These are phyloP conservation scores for Chrysomela aeneicollis DNA, from an alignment of 2,888 invertebrate species.

Conservation along the genomic window DNA sequence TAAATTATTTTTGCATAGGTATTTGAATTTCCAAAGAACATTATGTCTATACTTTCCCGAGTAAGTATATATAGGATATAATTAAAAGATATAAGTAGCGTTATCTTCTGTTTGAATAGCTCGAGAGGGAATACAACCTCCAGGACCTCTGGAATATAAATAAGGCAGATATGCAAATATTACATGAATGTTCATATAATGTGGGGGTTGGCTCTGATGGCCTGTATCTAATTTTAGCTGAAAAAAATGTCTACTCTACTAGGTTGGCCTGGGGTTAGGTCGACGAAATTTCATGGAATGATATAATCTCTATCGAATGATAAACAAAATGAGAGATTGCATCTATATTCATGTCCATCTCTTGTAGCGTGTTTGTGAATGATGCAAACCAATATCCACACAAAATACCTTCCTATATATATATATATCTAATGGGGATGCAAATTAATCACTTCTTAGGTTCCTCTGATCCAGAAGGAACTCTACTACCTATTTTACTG, in stretches of 20 bases:
- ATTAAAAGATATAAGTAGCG: not conserved
- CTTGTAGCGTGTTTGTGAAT: too few species aligned
- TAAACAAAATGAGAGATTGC: too few species aligned
- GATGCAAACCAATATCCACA: too few species aligned
- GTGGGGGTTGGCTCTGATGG: not conserved
- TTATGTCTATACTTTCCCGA: not conserved
- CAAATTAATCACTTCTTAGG: too few species aligned
- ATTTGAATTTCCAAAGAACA: not conserved
- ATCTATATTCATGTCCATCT: too few species aligned
- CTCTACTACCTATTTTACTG: too few species aligned
- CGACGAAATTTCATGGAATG: too few species aligned
- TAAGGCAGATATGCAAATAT: not conserved
- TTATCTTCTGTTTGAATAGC: not conserved
- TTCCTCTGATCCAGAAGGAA: too few species aligned
- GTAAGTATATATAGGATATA: not conserved
- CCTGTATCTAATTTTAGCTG: not conserved
- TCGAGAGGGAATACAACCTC: not conserved
- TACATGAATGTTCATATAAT: not conserved
- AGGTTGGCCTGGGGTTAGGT: not conserved
- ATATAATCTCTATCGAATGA: too few species aligned
- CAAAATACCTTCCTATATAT: too few species aligned
- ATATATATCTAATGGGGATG: too few species aligned
- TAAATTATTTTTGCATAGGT: too few species aligned
- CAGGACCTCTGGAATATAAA: not conserved
- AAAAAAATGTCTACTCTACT: not conserved